Conservation (phyloP, 2,888 invertebrate genomes). For the Drosophila kuntzei region DNA sequence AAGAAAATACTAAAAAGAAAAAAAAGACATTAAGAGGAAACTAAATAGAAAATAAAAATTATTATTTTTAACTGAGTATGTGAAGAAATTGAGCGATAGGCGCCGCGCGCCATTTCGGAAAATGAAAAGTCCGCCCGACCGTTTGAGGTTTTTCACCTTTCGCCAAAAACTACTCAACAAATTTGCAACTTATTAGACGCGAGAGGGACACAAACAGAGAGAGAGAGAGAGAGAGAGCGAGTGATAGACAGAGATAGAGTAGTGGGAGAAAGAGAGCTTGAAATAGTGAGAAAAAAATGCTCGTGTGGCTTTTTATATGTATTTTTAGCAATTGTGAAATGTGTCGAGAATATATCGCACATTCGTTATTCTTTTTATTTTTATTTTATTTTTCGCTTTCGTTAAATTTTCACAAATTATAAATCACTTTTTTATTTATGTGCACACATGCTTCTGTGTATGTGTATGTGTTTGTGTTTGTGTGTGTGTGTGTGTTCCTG, state of each 20-base stretch:
- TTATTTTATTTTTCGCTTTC: slow-evolving; percentile 8
- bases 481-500: slow-evolving; percentile 10
- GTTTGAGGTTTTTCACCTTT: slow-evolving; percentile 76
- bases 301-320: slow-evolving; percentile 71
- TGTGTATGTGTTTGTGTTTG: slow-evolving; percentile 13
- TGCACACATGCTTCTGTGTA: not conserved
- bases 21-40: not conserved
- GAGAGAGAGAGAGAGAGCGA: not conserved
- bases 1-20: not conserved
- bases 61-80: slow-evolving; percentile 41
- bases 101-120: slow-evolving; percentile 65
- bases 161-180: slow-evolving; percentile 50
- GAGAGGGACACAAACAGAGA: not conserved
- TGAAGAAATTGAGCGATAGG: slow-evolving; percentile 69
- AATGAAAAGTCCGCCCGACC: slow-evolving; percentile 51
- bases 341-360: slow-evolving; percentile 57
- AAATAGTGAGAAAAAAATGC: slow-evolving; percentile 22
- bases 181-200: slow-evolving; percentile 27
- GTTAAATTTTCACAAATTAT: slow-evolving; percentile 65
- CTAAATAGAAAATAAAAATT: slow-evolving; percentile 8
- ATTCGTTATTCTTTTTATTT: slow-evolving; percentile 14
- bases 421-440: slow-evolving; percentile 60
- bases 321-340: slow-evolving; percentile 69
- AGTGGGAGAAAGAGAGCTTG: not conserved
- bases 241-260: not conserved